A percentile compares a stretch with the other conserved stretches of the same genome.
Conservation (phyloP, 2,888 invertebrate genomes). For the Philopedon plagiatum region DNA sequence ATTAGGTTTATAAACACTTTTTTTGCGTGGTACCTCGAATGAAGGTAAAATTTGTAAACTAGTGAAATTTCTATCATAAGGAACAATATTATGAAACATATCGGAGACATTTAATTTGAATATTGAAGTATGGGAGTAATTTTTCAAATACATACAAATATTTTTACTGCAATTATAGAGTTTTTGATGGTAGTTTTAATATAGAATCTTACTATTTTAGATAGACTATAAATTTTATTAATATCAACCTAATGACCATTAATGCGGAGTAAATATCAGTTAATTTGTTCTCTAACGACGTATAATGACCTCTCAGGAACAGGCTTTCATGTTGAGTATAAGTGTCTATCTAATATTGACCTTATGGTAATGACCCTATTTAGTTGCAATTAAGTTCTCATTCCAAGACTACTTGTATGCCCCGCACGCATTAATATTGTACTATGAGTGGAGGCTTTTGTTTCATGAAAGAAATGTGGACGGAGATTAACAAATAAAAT, state of each 20-base stretch:
- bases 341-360: conserved; percentile 27
- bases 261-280: conserved; percentile 13
- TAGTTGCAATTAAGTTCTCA: conserved; percentile 12
- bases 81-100: too few species aligned
- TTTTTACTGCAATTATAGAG: too few species aligned
- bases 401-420: background rate
- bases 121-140: too few species aligned
- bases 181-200: too few species aligned
- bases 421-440: background rate
- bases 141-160: too few species aligned
- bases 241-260: background rate
- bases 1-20: too few species aligned
- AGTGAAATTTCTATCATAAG: too few species aligned
- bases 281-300: conserved; percentile 17
- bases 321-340: background rate
- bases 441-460: background rate
- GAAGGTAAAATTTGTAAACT: too few species aligned
- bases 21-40: too few species aligned
- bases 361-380: conserved; percentile 16
- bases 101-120: too few species aligned
- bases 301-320: conserved; percentile 31
- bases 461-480: background rate
- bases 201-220: background rate
- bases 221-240: background rate
- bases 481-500: background rate